Evolutionary conservation across 2,888 invertebrate species (phyloP).

Genomic region (Pristionchus entomophagus): DNA sequence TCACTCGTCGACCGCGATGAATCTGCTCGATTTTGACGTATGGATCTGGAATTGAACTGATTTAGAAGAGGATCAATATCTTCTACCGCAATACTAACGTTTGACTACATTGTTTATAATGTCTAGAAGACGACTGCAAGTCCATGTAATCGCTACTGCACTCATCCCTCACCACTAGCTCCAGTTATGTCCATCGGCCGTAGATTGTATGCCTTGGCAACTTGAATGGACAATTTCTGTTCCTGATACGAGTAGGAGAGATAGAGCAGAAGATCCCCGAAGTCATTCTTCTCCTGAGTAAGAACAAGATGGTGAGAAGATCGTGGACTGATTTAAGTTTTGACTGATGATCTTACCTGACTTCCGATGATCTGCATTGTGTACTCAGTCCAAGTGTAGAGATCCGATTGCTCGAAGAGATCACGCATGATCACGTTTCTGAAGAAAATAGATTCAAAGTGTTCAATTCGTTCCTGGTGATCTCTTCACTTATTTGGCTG

Average conservation of each 20-base stretch:
- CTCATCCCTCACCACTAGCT: conserved; percentile 83
- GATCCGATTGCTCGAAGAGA: conserved; percentile 85
- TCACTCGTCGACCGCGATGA: conserved; percentile 89
- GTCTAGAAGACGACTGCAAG: too few species aligned
- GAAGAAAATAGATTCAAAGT: not conserved
- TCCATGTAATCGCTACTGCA: too few species aligned
- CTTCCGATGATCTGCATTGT: conserved; percentile 88
- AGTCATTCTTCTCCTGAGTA: conserved; percentile 86
- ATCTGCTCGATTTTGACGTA: conserved; percentile 93
- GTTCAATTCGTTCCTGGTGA: too few species aligned
- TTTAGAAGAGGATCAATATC: not conserved
- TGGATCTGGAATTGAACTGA: conserved; percentile 83
- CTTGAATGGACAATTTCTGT: conserved; percentile 89
- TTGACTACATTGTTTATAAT: too few species aligned
- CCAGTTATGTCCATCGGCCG: conserved; percentile 95
- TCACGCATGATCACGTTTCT: conserved; percentile 87
- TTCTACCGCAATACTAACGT: too few species aligned
- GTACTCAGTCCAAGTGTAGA: conserved; percentile 87
- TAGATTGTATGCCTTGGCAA: conserved; percentile 91
- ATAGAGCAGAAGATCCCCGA: conserved; percentile 92
- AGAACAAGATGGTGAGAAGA: not conserved
- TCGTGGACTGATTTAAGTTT: conserved; percentile 51
- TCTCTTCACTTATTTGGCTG: not conserved
- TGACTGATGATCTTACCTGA: too few species aligned
- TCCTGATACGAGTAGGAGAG: conserved; percentile 92